Evolutionary conservation across 2,888 invertebrate species (phyloP).

Genomic region (Dryocosmus kuriphilus): DNA sequence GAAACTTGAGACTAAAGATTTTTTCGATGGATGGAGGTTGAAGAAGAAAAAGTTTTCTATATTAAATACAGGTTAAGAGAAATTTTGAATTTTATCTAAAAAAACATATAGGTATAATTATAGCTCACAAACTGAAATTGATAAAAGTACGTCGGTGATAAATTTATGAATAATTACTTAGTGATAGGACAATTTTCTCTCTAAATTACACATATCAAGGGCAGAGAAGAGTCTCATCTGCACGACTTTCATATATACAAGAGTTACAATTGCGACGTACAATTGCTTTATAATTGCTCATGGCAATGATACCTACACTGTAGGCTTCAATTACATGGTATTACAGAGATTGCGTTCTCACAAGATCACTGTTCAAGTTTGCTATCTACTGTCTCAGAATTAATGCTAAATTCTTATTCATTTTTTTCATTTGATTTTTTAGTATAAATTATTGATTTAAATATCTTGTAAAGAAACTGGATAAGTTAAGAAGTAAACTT

Average conservation of each 20-base stretch:
- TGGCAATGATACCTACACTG: conserved; percentile 26
- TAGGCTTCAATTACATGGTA: conserved; percentile 27
- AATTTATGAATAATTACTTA: not conserved
- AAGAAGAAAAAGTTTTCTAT: not conserved
- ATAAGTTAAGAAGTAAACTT: not conserved
- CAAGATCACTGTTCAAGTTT: conserved; percentile 24
- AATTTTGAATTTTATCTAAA: not conserved
- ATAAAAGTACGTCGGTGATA: not conserved
- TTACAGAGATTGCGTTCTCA: conserved; percentile 17
- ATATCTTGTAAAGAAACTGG: not conserved
- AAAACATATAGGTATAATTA: not conserved
- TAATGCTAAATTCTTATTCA: not conserved
- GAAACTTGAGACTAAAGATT: not conserved
- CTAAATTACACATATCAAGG: conserved; percentile 24
- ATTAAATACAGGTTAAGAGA: not conserved
- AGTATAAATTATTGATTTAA: too few relatives aligned
- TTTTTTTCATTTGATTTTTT: not conserved
- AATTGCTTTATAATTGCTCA: conserved; percentile 35
- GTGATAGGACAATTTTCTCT: conserved; percentile 14
- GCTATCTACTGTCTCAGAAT: not conserved
- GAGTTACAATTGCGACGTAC: conserved; percentile 37
- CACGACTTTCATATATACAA: conserved; percentile 28
- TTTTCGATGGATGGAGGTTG: not conserved
- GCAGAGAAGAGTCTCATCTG: conserved; percentile 10
- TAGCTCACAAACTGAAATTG: not conserved